Evolutionary conservation across 2,113 vertebrate species (phyloP).

Genomic region (Thryonomys swinderianus): DNA sequence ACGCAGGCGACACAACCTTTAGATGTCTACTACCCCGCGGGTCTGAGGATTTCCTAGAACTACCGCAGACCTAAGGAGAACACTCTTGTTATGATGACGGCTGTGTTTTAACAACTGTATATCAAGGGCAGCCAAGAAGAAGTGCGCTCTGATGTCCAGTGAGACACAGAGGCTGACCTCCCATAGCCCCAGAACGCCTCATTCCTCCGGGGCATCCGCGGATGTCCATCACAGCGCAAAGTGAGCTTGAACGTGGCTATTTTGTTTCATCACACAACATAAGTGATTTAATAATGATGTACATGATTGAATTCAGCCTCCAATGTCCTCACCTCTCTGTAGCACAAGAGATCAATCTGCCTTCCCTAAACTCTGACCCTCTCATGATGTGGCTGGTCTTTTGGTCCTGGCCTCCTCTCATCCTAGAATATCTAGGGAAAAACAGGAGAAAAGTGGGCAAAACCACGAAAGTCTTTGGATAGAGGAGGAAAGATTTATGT

Average conservation of each 20-base stretch:
- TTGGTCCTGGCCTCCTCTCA: no score
- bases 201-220: accelerated
- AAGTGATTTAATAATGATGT: not conserved
- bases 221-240: not conserved
- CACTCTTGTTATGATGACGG: not conserved
- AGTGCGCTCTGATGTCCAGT: accelerated
- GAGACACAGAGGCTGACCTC: not conserved
- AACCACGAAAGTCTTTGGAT: not conserved
- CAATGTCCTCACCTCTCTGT: not conserved
- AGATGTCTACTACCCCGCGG: not conserved
- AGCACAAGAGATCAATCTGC: not conserved
- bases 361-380: not conserved
- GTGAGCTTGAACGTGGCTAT: not conserved
- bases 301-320: not conserved
- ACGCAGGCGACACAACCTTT: not conserved
- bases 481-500: not conserved
- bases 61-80: not conserved
- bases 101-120: not conserved
- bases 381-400: not conserved
- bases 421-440: not conserved
- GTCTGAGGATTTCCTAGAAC: not conserved
- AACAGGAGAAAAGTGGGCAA: not conserved
- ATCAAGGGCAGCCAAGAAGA: not conserved
- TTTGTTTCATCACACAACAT: not conserved
- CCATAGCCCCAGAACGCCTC: not conserved